Evolutionary conservation across 2,113 vertebrate species (phyloP), one percentile per base, ranked within the genome.

Genomic region (Solenodon paradoxus): DNA sequence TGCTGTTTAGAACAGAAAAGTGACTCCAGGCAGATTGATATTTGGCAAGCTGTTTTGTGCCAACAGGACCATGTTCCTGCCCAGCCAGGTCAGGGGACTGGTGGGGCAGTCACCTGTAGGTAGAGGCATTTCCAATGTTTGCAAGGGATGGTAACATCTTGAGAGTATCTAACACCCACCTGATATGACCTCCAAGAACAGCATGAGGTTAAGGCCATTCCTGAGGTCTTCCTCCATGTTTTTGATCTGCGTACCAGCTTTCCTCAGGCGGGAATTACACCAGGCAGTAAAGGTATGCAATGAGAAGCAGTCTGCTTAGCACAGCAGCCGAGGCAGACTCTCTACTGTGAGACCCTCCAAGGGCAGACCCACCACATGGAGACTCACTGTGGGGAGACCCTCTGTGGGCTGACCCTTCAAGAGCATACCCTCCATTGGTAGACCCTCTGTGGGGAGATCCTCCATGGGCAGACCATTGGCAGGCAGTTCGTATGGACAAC

Each of bases 171-270:
- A 55, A 80, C 20, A 96, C 98, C 40, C 90, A 99, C 99, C 99
- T 99, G 99, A 99, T 98, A 99, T 99, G 90, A 99, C 99, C 98
- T 99, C 99, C 98, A 99, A 97, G 61, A 99, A 99, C 4, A 99
- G 98, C 99, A 99, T 99, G 96, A 99, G 99, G 95, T 99, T 99
- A n/a, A 99, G 99, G 96, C 99, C 99, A 32, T 99, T 99, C 93
- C 99, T 99, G 97, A 99, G 99, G 98, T 99, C 99, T 20, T 99
- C 99, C 85, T 99, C 99, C 9, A 99, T 99, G 97, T 99, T 99
- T 97, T 99, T 99, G 49, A 99, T 99, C 96, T 99, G 99, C 6
- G 99, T 99, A 28, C 99, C 99, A 49, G 99, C 99, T 98, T 99
- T 99, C 96, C 99, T 98, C 94, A 99, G 98, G 97, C 99, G 99